These are phyloP conservation scores for Myotis lucifugus DNA, from an alignment of 2,113 vertebrate genomes.

Conservation along the genomic window DNA sequence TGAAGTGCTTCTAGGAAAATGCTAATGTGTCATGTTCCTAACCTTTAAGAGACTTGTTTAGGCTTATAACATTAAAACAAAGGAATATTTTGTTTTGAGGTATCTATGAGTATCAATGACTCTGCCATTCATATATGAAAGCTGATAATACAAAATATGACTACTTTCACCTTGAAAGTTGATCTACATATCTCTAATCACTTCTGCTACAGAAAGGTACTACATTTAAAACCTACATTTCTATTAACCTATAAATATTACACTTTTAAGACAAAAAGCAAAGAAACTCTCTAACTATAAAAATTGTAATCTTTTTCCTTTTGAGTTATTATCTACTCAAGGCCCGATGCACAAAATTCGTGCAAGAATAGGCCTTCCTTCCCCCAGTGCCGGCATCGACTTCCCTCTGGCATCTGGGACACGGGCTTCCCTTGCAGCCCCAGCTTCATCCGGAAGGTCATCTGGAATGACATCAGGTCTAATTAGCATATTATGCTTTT, in stretches of 20 bases:
- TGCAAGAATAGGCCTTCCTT: no score
- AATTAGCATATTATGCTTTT: no score
- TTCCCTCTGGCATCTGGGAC: no score
- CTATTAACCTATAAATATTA: constrained; percentile 57
- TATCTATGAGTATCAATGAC: constrained; percentile 62
- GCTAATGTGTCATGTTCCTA: background rate
- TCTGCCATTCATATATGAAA: constrained; percentile 61
- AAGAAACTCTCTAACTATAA: background rate
- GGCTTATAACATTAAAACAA: background rate
- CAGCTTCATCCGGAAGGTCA: no score
- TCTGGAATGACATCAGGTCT: no score
- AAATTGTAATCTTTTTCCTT: background rate
- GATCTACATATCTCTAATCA: background rate
- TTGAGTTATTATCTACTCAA: background rate
- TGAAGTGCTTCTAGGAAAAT: background rate
- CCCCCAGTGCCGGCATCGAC: no score
- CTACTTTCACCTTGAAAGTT: constrained; percentile 55
- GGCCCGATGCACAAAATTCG: no score
- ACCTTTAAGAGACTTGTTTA: constrained; percentile 24
- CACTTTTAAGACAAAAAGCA: background rate
- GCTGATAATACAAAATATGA: background rate
- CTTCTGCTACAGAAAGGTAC: background rate
- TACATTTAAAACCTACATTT: background rate
- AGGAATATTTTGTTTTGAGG: background rate
- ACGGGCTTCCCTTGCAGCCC: no score